Conservation (phyloP, 2,113 vertebrate genomes). For the Pontoporia blainvillei region DNA sequence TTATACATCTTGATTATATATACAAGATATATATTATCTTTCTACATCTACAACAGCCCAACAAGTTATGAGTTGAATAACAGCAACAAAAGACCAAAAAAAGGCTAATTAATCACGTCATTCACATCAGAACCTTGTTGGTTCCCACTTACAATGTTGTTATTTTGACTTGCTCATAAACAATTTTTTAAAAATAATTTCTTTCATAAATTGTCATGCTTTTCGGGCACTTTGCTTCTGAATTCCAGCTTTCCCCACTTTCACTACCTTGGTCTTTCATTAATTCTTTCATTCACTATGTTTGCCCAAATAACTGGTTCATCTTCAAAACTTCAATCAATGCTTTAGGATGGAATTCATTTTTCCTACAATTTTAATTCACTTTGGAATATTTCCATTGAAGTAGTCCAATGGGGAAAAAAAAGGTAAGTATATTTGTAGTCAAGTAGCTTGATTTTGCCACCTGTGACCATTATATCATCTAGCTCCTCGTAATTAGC, state of each 20-base stretch:
- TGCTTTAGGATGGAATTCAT: not conserved
- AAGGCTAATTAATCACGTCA: not conserved
- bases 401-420: not conserved
- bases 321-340: not conserved
- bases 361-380: not conserved
- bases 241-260: not conserved
- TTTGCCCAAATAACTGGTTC: not conserved
- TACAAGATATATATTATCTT: not conserved
- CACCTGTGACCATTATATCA: not conserved
- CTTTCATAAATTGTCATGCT: not conserved
- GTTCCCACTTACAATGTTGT: not conserved
- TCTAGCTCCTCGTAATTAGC: accelerated
- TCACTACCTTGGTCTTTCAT: not conserved
- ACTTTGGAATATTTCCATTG: not conserved
- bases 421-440: not conserved
- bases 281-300: not conserved
- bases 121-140: not conserved
- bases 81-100: not conserved
- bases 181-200: not conserved
- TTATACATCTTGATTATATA: too few relatives aligned
- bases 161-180: not conserved
- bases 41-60: not conserved
- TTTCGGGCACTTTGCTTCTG: not conserved
- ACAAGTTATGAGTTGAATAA: not conserved
- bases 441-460: not conserved